Evolutionary conservation across 2,888 invertebrate species (phyloP).

Genomic region (Platycheirus albimanus): DNA sequence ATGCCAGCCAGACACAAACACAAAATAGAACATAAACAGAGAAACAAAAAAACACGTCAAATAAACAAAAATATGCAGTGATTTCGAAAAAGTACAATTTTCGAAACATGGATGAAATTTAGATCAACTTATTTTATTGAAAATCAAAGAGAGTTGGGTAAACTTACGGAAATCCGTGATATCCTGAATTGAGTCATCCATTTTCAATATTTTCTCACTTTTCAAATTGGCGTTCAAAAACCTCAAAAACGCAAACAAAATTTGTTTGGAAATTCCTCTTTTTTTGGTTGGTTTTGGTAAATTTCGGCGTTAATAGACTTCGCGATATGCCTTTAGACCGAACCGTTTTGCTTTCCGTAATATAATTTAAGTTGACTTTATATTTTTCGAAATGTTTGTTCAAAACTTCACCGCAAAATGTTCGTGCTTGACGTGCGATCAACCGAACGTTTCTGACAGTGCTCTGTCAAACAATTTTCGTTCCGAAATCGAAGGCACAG

Average conservation of each 20-base stretch:
- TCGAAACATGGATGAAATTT: neutral
- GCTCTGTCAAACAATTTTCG: constrained; percentile 38
- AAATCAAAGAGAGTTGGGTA: neutral
- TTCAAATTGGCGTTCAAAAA: neutral
- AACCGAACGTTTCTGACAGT: constrained; percentile 64
- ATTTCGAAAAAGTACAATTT: constrained; percentile 43
- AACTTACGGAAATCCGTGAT: constrained; percentile 69
- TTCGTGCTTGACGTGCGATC: constrained; percentile 58
- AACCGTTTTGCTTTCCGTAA: neutral
- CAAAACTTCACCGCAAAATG: constrained; percentile 18
- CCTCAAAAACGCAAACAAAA: neutral
- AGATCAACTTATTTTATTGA: neutral
- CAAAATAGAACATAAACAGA: constrained; percentile 36
- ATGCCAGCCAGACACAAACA: constrained; percentile 40
- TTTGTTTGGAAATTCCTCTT: neutral
- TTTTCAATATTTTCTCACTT: constrained; percentile 1
- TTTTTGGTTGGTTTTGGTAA: neutral
- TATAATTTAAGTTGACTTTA: neutral
- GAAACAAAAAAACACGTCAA: constrained; percentile 53
- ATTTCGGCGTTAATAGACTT: neutral
- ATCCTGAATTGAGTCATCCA: constrained; percentile 67
- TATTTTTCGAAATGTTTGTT: neutral
- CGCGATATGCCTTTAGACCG: neutral
- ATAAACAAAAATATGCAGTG: constrained; percentile 41
- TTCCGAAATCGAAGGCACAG: constrained; percentile 17